Evolutionary conservation across 2,797 vertebrate genomes (phyloP), one percentile per base, ranked within the genome.

Genomic region (Cynopterus sphinx): DNA sequence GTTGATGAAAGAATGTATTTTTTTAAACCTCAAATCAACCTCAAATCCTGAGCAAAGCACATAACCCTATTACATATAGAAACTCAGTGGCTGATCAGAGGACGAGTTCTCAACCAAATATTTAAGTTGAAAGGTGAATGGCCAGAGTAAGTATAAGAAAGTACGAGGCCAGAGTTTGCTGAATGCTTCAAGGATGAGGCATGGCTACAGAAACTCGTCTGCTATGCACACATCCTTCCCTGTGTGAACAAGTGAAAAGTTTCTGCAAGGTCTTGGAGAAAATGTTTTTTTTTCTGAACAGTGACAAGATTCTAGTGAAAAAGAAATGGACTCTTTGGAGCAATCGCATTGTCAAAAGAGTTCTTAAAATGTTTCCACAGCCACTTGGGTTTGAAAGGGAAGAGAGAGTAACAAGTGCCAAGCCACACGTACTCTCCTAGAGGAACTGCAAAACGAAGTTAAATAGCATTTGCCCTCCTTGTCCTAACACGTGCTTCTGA

Each of bases 211-310:
- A 59, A 91, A 89, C 19, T 59, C 55, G 65, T 36, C 28, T 74
- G 1, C 55, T 70, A 65, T 79, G 31, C n/a, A 70, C n/a, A 53
- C 15, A 9, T 78, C 51, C 90, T 87, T 77, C 39, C 57, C 53
- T 51, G 10, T 9, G 22, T 89, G 21, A 91, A 70, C 65, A 70
- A 59, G 59, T 75, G 41, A 59, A 43, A 55, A 15, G 46, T 90
- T 87, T 92, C 51, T 90, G 31, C n/a, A 77, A 73, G 61, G 43
- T 61, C 51, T 53, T 70, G 41, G 67, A 49, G 79, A 90, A 86
- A 49, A 39, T 46, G 2, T n/a, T n/a, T 13, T n/a, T 71, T 96
- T 96, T 87, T 83, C 61, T 90, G 82, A 55, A 57, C 83, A 67
- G 49, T 73, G 71, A 55, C 36, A 53, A 53, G 36, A 86, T 46